Conservation (phyloP, 2,797 vertebrate genomes). For the Bovichtus variegatus region DNA sequence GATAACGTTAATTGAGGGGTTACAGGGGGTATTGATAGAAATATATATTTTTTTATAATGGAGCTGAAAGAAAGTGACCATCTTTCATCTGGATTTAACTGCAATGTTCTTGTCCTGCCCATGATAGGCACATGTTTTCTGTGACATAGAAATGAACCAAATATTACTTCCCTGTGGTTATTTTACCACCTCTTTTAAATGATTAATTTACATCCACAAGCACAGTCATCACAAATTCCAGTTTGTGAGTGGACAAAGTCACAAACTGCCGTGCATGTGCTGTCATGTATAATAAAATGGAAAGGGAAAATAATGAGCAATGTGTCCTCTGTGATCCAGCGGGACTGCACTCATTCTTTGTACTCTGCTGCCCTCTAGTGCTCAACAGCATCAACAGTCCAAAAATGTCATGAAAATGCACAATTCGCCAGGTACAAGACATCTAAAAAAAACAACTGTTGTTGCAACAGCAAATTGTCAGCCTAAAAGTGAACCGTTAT, state of each 20-base stretch:
- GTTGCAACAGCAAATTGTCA: not conserved
- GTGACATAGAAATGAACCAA: not conserved
- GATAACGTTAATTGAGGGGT: not conserved
- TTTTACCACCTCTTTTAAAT: not conserved
- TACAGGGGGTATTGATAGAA: not conserved
- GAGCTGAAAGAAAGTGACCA: not conserved
- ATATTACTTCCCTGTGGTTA: not conserved
- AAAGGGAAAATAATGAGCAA: not conserved
- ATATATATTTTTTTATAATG: not conserved
- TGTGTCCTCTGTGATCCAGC: not conserved
- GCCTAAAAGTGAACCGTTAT: not conserved
- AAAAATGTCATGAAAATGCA: not conserved
- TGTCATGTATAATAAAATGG: not conserved
- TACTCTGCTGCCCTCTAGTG: slow-evolving; percentile 80
- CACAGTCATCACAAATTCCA: not conserved
- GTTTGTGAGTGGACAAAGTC: not conserved
- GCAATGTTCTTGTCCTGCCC: not conserved
- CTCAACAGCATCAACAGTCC: slow-evolving; percentile 3
- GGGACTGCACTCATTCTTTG: slow-evolving; percentile 28
- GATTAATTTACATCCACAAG: not conserved
- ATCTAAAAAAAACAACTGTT: not conserved
- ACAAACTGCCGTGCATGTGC: not conserved
- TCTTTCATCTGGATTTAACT: not conserved
- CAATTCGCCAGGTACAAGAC: too few relatives aligned
- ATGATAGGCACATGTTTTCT: not conserved